Percentiles rank a stretch among this genome's conserved stretches.
These are phyloP conservation scores for Atractosteus spatula DNA, from an alignment of 2,113 vertebrate species.

Conservation along the genomic window DNA sequence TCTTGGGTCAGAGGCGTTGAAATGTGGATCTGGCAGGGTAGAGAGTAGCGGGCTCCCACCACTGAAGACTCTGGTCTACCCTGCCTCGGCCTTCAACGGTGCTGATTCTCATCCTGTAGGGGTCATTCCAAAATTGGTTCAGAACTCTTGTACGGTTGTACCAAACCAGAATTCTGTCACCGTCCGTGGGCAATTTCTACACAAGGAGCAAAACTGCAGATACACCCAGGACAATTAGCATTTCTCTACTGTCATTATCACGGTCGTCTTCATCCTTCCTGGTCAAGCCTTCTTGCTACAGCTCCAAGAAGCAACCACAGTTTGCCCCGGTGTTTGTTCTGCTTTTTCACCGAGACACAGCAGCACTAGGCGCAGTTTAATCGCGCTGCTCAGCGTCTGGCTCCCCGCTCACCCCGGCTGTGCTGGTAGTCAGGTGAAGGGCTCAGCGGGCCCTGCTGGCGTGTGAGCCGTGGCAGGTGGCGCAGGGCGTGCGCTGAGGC, in stretches of 20 bases:
- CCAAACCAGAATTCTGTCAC: conserved; percentile 60
- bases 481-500: conserved; percentile 28
- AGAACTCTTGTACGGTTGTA: conserved; percentile 28
- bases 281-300: conserved; percentile 20
- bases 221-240: not conserved
- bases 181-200: conserved; percentile 41
- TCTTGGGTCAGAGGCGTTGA: no score
- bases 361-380: conserved; percentile 62
- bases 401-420: conserved; percentile 40
- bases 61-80: no score
- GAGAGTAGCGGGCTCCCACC: no score
- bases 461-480: conserved; percentile 51
- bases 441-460: conserved; percentile 62
- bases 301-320: conserved; percentile 48
- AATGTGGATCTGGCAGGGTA: no score
- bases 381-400: conserved; percentile 48
- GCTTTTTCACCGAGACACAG: conserved; percentile 47
- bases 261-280: conserved; percentile 15
- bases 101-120: no score
- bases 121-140: no score
- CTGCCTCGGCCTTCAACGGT: no score
- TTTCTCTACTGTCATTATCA: conserved; percentile 10
- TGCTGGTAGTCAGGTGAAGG: conserved; percentile 64
- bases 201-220: conserved; percentile 13
- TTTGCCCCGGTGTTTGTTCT: conserved; percentile 40